Evolutionary conservation across 2,888 invertebrate species (phyloP).

Genomic region (Cremastobaeus sp.): DNA sequence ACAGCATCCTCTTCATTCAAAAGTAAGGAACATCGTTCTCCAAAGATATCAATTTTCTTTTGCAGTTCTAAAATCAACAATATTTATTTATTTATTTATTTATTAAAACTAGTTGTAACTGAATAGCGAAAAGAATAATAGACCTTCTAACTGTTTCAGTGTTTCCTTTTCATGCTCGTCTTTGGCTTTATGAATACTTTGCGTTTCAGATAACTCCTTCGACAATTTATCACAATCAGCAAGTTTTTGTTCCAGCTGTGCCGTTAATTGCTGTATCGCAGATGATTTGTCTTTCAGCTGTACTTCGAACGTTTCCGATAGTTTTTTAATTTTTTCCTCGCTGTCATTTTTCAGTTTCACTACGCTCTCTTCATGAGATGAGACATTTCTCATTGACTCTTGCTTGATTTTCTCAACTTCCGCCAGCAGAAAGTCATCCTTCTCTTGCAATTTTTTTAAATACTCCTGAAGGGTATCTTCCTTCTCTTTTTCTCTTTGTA

Average conservation of each 20-base stretch:
- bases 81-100: not conserved
- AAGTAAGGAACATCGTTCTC: slow-evolving; percentile 51
- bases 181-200: slow-evolving; percentile 78
- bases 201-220: slow-evolving; percentile 79
- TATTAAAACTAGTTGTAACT: not conserved
- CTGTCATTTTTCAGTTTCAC: slow-evolving; percentile 67
- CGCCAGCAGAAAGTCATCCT: slow-evolving; percentile 77
- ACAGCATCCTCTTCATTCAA: slow-evolving; percentile 50
- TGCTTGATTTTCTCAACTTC: slow-evolving; percentile 64
- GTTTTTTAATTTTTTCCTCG: slow-evolving; percentile 64
- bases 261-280: slow-evolving; percentile 79
- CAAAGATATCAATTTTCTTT: slow-evolving; percentile 39
- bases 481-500: slow-evolving; percentile 76
- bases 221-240: slow-evolving; percentile 80
- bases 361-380: slow-evolving; percentile 63
- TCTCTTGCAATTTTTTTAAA: slow-evolving; percentile 80
- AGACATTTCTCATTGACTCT: slow-evolving; percentile 63
- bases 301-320: slow-evolving; percentile 75
- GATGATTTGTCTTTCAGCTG: slow-evolving; percentile 80
- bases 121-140: not conserved
- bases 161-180: slow-evolving; percentile 78
- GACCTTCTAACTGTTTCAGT: slow-evolving; percentile 71
- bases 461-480: slow-evolving; percentile 79
- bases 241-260: slow-evolving; percentile 80
- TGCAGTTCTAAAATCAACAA: slow-evolving; percentile 41